These are phyloP conservation scores for Sinocyclocheilus grahami DNA, from an alignment of 2,113 vertebrate species.

Conservation along the genomic window DNA sequence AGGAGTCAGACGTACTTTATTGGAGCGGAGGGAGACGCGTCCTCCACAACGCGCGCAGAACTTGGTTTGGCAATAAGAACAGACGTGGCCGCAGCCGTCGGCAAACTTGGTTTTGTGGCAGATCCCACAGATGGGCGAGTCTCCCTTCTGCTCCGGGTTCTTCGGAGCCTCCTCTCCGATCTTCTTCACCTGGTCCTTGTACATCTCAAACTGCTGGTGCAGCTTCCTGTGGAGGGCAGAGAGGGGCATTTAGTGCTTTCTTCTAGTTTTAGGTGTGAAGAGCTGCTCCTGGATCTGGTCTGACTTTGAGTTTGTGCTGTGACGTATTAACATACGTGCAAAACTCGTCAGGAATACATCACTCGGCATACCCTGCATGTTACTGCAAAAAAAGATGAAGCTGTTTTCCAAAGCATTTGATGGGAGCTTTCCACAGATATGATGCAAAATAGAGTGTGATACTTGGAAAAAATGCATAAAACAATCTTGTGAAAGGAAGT, in stretches of 20 bases:
- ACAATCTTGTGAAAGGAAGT: no score
- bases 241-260: background rate
- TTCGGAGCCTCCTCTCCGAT: conserved; percentile 88
- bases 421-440: no score
- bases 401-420: no score
- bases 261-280: background rate
- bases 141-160: conserved; percentile 83
- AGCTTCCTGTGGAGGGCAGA: conserved; percentile 79
- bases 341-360: background rate
- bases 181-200: conserved; percentile 91
- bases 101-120: conserved; percentile 93
- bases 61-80: conserved; percentile 94
- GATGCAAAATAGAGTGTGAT: background rate
- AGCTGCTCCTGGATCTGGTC: background rate
- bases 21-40: conserved; percentile 87
- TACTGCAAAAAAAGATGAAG: background rate
- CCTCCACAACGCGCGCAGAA: conserved; percentile 90
- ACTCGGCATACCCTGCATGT: background rate
- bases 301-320: background rate
- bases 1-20: conserved; percentile 62
- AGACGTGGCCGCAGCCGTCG: conserved; percentile 89
- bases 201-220: conserved; percentile 92
- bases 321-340: background rate
- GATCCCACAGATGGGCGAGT: conserved; percentile 87
- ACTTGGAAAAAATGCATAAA: no score